These are phyloP conservation scores for Rallus limicola DNA, from an alignment of 2,113 vertebrate genomes.

Conservation along the genomic window DNA sequence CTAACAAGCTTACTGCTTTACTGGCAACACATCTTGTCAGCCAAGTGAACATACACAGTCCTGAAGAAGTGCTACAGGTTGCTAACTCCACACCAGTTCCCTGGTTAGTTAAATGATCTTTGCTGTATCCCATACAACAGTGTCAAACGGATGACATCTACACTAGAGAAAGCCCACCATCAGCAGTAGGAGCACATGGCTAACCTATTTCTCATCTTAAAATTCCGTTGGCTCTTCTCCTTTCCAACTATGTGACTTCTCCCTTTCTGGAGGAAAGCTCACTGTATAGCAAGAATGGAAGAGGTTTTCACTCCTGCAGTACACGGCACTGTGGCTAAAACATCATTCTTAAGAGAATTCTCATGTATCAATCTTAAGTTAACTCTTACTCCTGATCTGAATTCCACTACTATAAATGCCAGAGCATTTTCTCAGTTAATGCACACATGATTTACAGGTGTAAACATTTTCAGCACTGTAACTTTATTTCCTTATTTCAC, in stretches of 20 bases:
- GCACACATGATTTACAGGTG: not conserved
- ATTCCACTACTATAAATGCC: not conserved
- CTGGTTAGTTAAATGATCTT: not conserved
- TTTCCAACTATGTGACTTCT: not conserved
- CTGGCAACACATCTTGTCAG: not conserved
- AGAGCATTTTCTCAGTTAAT: not conserved
- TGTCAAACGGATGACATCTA: not conserved
- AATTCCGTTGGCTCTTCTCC: not conserved
- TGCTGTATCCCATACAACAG: not conserved
- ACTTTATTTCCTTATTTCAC: not conserved
- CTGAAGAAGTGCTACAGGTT: not conserved
- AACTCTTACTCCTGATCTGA: not conserved
- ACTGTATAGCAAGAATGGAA: not conserved
- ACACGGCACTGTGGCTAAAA: not conserved
- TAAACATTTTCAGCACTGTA: not conserved
- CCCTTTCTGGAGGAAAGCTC: not conserved
- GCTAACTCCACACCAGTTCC: not conserved
- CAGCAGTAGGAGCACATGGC: not conserved
- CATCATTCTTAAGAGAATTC: not conserved
- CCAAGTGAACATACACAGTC: not conserved
- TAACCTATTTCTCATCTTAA: not conserved
- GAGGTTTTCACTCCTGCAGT: not conserved
- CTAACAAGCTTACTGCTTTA: not conserved
- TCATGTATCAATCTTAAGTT: not conserved
- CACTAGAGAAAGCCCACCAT: not conserved